A percentile compares a stretch with the other conserved stretches of the same genome.
Evolutionary conservation across 2,888 invertebrate genomes (phyloP).

Genomic region (Agrotis ipsilon): DNA sequence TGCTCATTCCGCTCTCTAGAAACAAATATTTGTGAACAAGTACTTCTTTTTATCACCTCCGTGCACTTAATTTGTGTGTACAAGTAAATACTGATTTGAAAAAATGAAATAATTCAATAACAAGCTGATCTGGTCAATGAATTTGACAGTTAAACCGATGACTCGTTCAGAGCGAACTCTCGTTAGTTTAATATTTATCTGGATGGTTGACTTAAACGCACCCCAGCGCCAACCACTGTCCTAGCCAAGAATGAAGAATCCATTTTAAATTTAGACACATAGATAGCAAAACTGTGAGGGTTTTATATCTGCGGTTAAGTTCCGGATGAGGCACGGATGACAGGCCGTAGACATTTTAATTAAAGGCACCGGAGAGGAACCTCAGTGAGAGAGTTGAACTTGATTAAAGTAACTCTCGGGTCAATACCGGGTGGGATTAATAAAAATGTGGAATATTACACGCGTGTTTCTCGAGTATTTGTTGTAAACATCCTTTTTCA

Average conservation of each 20-base stretch:
- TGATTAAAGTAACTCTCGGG: conserved; percentile 55
- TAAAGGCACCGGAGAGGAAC: conserved; percentile 58
- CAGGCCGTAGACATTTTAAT: conserved; percentile 74
- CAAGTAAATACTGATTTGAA: too few species aligned
- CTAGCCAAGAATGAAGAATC: conserved; percentile 37
- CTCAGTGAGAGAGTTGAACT: conserved; percentile 55
- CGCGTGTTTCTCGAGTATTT: neutral
- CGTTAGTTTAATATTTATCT: too few species aligned
- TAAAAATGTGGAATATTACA: conserved; percentile 33
- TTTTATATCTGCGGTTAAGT: conserved; percentile 64
- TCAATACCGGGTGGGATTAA: conserved; percentile 43
- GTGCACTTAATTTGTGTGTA: too few species aligned
- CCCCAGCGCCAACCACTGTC: conserved; percentile 18
- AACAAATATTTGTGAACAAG: too few species aligned
- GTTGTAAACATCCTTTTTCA: too few species aligned
- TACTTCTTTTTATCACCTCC: too few species aligned
- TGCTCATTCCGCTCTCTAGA: too few species aligned
- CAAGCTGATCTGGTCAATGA: too few species aligned
- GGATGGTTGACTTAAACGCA: too few species aligned
- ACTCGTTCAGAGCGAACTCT: too few species aligned
- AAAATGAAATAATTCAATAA: too few species aligned
- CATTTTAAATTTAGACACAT: conserved; percentile 60
- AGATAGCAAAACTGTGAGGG: conserved; percentile 50
- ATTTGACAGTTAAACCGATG: too few species aligned
- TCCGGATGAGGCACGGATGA: conserved; percentile 62